Base-by-base conservation (phyloP, 2,113 vertebrate species). In the Boulengeromyrus knoepffleri region DNA sequence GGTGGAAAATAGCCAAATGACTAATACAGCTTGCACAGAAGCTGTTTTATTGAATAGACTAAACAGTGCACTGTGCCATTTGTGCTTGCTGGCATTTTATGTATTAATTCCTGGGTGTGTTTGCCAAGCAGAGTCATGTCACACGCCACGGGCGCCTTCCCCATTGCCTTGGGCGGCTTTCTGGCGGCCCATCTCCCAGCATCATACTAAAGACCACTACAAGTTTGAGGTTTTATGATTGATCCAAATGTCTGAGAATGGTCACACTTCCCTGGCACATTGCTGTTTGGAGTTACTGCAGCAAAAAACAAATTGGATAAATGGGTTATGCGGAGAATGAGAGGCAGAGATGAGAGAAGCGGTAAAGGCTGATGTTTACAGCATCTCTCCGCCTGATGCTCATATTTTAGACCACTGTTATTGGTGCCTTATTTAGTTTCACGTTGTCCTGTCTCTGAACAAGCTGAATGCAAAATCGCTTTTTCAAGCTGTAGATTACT, bases 1-100 rank as follows among this genome's bases (percentile, higher is more conserved):
- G 83, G 83, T 85, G 83, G 83, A 85, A 85, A 85, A 85, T 42
- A 24, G 83, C 39, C 83, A 85, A 85, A 85, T 47, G 83, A 47
- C 83, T n/a, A 47, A 46, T 10, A 3, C 42, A n/a, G 21, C 83
- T 45, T 21, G 39, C 39, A n/a, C 8, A n/a, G 83, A 47, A 47
- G 83, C 42, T 45, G 83, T 85, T 46, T 85, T 46, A 46, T 85
- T 85, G 45, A 85, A 47, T 56, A 19, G 49, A 56, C 27, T 52
- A 87, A 87, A 53, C 27, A 19, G n/a, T 87, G 15, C 50, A 53
- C 47, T 53, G 50, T 27, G n/a, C 50, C 50, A 36, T 56, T 53
- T 87, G 50, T 87, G 49, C 49, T 31, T 27, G 46, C n/a, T 10
- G 39, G 45, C 36, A 2, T 47, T 85, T 62, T n/a, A 47, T 47